phyloP scores from a whole-genome alignment of 2,797 vertebrate genomes.

The Neoniphon sammara region DNA sequence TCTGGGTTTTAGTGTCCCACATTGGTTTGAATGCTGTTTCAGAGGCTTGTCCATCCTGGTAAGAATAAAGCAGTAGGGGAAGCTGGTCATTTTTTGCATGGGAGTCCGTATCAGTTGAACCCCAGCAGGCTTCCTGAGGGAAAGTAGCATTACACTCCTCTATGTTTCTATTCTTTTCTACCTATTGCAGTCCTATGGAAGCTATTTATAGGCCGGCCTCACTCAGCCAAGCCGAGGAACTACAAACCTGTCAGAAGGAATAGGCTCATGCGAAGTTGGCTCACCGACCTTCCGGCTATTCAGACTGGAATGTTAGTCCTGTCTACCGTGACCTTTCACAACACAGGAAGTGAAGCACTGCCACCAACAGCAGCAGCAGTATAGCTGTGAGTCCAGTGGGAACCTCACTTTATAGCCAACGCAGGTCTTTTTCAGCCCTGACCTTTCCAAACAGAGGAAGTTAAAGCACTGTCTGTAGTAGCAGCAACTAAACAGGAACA shows the following conservation, averaged over 20 bases:
- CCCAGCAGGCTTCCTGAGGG: too few species aligned
- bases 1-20: too few species aligned
- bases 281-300: constrained; percentile 75
- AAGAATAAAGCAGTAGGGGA: too few species aligned
- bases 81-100: too few species aligned
- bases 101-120: too few species aligned
- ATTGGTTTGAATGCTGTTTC: too few species aligned
- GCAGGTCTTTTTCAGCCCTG: constrained; percentile 38
- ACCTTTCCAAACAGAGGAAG: constrained; percentile 67
- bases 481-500: too few species aligned
- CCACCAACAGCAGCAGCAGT: background rate
- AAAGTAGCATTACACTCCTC: background rate
- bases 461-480: constrained; percentile 45
- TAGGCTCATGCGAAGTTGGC: constrained; percentile 58
- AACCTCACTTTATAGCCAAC: constrained; percentile 38
- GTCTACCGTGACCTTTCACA: constrained; percentile 70
- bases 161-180: constrained; percentile 22
- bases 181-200: constrained; percentile 1
- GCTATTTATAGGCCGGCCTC: constrained; percentile 41
- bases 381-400: constrained; percentile 8
- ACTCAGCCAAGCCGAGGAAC: constrained; percentile 48
- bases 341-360: constrained; percentile 66
- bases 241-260: constrained; percentile 66
- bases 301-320: constrained; percentile 70
- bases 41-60: too few species aligned